These are phyloP conservation scores for Coptotermes formosanus DNA, from an alignment of 1,140 invertebrate species.

Conservation along the genomic window DNA sequence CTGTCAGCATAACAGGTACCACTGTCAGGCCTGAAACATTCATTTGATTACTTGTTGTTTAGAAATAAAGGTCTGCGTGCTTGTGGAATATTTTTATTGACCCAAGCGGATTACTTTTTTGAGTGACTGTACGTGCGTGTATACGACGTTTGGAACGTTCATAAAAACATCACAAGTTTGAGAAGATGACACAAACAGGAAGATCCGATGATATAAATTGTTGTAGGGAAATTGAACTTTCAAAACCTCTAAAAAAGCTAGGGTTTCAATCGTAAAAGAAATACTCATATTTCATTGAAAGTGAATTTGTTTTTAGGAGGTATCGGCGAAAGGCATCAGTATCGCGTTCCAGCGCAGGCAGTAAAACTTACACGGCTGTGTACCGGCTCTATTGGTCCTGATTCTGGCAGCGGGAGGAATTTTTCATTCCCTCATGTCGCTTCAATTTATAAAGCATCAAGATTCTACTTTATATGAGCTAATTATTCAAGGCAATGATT, in stretches of 20 bases:
- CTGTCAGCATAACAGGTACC: too few relatives aligned
- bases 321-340: neutral
- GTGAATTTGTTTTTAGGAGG: neutral
- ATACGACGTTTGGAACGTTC: neutral
- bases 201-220: constrained; percentile 23
- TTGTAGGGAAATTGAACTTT: constrained; percentile 21
- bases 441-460: too few relatives aligned
- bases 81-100: too few relatives aligned
- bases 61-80: too few relatives aligned
- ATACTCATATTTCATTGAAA: constrained; percentile 18
- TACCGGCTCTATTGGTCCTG: too few relatives aligned
- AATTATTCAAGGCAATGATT: neutral
- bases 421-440: too few relatives aligned
- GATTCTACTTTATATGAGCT: too few relatives aligned
- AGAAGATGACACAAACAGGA: constrained; percentile 14
- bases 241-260: neutral
- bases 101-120: too few relatives aligned
- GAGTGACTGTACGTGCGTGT: neutral
- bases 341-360: neutral
- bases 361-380: neutral
- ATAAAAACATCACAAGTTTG: constrained; percentile 11
- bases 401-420: too few relatives aligned
- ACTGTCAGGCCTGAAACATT: too few relatives aligned
- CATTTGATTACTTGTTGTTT: too few relatives aligned
- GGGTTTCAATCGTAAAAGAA: constrained; percentile 6